A percentile compares a stretch with the other conserved stretches of the same genome.
These are phyloP conservation scores for Centropristis striata DNA, from an alignment of 2,113 vertebrate genomes.

Conservation along the genomic window DNA sequence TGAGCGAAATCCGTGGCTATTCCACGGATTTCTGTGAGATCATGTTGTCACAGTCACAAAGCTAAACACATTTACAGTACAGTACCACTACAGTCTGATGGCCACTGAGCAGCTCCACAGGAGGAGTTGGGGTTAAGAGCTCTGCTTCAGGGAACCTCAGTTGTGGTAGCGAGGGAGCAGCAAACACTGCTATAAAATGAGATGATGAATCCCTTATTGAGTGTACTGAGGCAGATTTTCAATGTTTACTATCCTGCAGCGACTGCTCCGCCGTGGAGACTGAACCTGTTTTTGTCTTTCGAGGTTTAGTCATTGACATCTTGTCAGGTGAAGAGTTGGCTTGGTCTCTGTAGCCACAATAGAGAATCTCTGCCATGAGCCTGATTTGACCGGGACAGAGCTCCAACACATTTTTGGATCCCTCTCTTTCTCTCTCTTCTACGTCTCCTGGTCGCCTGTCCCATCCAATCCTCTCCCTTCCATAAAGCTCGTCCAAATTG, in stretches of 20 bases:
- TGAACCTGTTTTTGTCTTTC: constrained; percentile 25
- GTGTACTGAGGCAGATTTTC: neutral
- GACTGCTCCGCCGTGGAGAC: neutral
- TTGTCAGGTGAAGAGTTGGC: constrained; percentile 66
- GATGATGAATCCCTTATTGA: neutral
- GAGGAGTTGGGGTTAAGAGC: too few relatives aligned
- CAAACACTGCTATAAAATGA: too few relatives aligned
- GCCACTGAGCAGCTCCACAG: too few relatives aligned
- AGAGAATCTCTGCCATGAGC: constrained; percentile 64
- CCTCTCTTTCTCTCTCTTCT: constrained; percentile 12
- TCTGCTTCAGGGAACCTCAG: too few relatives aligned
- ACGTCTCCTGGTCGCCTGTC: constrained; percentile 47
- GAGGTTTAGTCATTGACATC: constrained; percentile 53
- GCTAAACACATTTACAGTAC: too few relatives aligned
- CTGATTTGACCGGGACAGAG: constrained; percentile 59
- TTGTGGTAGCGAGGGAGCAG: too few relatives aligned
- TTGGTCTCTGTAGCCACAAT: constrained; percentile 51
- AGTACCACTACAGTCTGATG: too few relatives aligned
- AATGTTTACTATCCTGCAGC: neutral
- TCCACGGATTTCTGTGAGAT: too few relatives aligned
- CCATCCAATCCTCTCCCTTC: constrained; percentile 42
- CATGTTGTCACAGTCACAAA: too few relatives aligned
- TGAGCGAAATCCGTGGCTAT: too few relatives aligned
- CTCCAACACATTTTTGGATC: constrained; percentile 80
- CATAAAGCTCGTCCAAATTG: constrained; percentile 64